Evolutionary conservation across 2,113 vertebrate species (phyloP).

Genomic region (Tapirus terrestris): DNA sequence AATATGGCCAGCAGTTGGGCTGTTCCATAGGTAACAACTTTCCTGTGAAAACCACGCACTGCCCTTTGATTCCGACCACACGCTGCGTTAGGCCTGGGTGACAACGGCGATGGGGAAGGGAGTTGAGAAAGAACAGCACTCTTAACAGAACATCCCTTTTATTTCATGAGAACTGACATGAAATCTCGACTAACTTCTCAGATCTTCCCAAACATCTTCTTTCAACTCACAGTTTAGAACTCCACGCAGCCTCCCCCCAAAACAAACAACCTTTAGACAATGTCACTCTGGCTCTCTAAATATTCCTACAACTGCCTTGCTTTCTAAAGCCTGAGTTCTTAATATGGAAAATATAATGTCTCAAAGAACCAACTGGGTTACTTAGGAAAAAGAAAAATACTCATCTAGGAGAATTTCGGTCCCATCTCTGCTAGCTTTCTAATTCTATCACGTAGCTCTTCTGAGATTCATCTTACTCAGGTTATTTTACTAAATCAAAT

Average conservation of each 20-base stretch:
- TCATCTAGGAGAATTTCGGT: neutral
- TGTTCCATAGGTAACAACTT: neutral
- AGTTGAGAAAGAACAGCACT: neutral
- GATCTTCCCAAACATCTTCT: neutral
- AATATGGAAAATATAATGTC: neutral
- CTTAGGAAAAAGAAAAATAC: neutral
- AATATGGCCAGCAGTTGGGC: neutral
- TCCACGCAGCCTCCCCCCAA: neutral
- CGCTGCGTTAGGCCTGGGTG: neutral
- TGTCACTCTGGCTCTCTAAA: neutral
- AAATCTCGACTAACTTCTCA: neutral
- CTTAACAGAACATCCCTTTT: neutral
- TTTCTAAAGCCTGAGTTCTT: conserved; percentile 6
- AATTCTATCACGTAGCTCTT: neutral
- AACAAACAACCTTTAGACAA: neutral
- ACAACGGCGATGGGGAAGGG: neutral
- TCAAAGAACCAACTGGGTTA: neutral
- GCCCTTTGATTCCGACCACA: neutral
- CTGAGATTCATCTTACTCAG: neutral
- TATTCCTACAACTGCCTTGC: neutral
- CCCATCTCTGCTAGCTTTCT: neutral
- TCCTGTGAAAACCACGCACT: neutral
- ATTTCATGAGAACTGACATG: neutral
- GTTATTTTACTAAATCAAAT: conserved; percentile 2
- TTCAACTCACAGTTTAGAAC: neutral